Conservation (phyloP, 2,113 vertebrate species). For the Leucoraja erinaceus region DNA sequence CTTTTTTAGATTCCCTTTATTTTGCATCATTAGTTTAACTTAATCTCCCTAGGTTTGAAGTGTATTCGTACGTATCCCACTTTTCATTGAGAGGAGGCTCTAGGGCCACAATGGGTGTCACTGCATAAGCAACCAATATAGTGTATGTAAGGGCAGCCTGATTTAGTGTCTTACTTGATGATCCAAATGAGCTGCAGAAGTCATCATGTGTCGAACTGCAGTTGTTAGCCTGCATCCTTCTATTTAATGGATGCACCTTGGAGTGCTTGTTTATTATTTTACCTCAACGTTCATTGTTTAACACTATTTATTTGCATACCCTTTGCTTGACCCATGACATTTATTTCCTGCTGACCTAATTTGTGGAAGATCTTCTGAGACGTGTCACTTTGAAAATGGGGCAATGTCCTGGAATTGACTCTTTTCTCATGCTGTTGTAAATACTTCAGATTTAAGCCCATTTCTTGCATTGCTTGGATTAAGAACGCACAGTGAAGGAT, state of each 20-base stretch:
- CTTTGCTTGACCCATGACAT: not conserved
- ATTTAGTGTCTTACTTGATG: conserved; percentile 17
- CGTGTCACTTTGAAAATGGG: not conserved
- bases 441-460: not conserved
- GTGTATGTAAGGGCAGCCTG: not conserved
- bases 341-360: not conserved
- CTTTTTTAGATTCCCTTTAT: not conserved
- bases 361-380: not conserved
- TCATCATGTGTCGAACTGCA: not conserved
- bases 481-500: no score
- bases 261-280: not conserved
- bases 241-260: not conserved
- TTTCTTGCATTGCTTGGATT: not conserved
- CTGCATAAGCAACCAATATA: not conserved
- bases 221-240: not conserved
- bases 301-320: not conserved
- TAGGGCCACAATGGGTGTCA: not conserved
- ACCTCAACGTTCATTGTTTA: no score
- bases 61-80: not conserved
- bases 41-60: not conserved
- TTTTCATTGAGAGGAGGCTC: not conserved
- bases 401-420: not conserved
- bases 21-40: not conserved
- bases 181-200: not conserved
- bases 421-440: not conserved